These are phyloP conservation scores for Penaeus japonicus DNA, from an alignment of 1,140 invertebrate genomes.

Conservation along the genomic window DNA sequence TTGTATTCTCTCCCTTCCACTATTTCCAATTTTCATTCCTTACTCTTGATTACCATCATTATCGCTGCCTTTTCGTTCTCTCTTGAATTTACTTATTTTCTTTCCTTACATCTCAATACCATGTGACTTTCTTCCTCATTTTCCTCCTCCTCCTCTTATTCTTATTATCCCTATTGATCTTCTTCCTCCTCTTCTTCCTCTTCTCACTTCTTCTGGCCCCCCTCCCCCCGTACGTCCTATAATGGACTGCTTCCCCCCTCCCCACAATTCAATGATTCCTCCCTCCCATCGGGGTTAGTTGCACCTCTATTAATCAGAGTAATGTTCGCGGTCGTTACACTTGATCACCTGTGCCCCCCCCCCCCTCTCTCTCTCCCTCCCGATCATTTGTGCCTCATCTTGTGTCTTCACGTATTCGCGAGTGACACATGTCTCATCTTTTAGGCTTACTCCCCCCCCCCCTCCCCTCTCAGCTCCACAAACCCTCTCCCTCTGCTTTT, in stretches of 20 bases:
- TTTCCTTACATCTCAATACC: too few species aligned
- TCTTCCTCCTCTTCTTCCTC: neutral
- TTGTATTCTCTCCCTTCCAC: too few species aligned
- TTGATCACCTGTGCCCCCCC: slow-evolving; percentile 30
- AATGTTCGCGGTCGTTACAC: slow-evolving; percentile 32
- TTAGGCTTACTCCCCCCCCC: neutral
- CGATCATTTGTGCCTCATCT: neutral
- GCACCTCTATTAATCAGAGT: slow-evolving; percentile 29
- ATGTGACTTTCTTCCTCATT: neutral
- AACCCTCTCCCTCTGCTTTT: neutral
- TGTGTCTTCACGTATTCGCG: neutral
- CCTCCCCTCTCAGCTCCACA: neutral
- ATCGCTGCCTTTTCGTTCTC: too few species aligned
- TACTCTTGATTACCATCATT: too few species aligned
- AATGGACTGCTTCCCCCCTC: slow-evolving; percentile 1
- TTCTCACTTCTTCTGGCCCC: neutral
- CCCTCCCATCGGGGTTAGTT: slow-evolving; percentile 27
- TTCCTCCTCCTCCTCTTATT: too few species aligned
- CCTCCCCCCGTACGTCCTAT: too few species aligned
- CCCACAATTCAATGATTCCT: slow-evolving; percentile 41
- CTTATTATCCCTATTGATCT: too few species aligned
- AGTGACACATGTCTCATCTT: neutral
- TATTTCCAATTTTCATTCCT: too few species aligned
- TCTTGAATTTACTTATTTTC: neutral
- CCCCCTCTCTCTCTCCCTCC: neutral